Percentiles rank a stretch among this genome's conserved stretches.
Conservation (phyloP, 2,888 invertebrate species). For the Eristalis arbustorum region DNA sequence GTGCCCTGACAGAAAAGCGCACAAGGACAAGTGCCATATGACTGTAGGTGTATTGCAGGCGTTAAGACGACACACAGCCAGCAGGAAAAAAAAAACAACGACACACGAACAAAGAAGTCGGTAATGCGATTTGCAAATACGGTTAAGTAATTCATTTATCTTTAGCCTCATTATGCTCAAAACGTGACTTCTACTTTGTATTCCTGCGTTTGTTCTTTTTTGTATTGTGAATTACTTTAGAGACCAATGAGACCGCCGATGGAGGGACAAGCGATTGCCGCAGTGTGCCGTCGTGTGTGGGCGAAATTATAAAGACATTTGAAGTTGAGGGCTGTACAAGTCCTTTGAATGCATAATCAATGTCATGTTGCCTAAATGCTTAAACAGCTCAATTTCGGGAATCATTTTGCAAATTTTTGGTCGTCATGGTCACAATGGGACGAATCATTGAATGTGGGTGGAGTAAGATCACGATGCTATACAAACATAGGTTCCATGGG, state of each 20-base stretch:
- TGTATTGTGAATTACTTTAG: not conserved
- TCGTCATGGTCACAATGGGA: too few species aligned
- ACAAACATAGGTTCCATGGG: too few species aligned
- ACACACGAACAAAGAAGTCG: slow-evolving; percentile 5
- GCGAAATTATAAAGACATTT: not conserved
- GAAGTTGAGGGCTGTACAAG: not conserved
- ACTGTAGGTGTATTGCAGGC: not conserved
- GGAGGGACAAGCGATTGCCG: not conserved
- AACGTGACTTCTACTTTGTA: not conserved
- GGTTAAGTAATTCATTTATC: slow-evolving; percentile 25
- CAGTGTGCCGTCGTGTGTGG: not conserved
- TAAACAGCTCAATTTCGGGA: too few species aligned
- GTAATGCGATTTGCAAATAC: slow-evolving; percentile 30
- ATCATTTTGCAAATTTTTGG: too few species aligned
- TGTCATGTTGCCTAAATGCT: not conserved
- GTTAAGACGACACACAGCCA: not conserved
- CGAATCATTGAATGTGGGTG: too few species aligned
- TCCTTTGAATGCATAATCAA: not conserved
- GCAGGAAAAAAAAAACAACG: not conserved
- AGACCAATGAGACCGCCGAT: not conserved
- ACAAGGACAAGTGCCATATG: not conserved
- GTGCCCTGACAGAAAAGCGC: not conserved
- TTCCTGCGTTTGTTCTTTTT: not conserved
- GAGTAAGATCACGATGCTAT: too few species aligned
- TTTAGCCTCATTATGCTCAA: not conserved